Conservation (phyloP, 2,113 vertebrate species). For the Leptobrachium ailaonicum region DNA sequence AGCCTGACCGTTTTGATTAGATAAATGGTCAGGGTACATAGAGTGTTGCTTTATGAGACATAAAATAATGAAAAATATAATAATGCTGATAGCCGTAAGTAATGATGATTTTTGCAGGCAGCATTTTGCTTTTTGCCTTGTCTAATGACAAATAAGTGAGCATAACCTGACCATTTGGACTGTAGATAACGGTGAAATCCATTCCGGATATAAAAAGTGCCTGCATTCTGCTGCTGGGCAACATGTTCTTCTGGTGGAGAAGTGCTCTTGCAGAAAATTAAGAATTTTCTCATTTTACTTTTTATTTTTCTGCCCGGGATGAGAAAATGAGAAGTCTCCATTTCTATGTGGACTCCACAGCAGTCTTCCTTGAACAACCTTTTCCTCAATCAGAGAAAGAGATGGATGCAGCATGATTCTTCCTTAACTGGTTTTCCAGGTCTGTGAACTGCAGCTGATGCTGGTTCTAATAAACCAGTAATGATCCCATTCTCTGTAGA, state of each 20-base stretch:
- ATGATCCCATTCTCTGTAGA: conserved; percentile 17
- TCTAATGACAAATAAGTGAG: background rate
- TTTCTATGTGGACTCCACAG: conserved; percentile 5
- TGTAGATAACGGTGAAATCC: background rate
- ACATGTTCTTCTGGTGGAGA: background rate
- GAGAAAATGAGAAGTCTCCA: conserved; percentile 18
- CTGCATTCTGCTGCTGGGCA: background rate
- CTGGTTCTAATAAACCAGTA: conserved; percentile 30
- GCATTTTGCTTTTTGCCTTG: too few relatives aligned
- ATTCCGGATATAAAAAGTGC: background rate
- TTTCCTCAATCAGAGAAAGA: conserved; percentile 35
- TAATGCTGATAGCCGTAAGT: too few relatives aligned
- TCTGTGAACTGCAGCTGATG: conserved; percentile 43
- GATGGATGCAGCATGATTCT: conserved; percentile 35
- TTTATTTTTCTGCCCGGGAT: background rate
- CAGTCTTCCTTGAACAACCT: conserved; percentile 2
- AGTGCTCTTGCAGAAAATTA: conserved; percentile 43
- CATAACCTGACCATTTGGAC: background rate
- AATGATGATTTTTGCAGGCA: too few relatives aligned
- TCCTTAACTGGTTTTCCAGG: conserved; percentile 45
- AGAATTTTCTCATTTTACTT: background rate
- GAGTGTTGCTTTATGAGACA: too few relatives aligned
- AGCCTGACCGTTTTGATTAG: too few relatives aligned
- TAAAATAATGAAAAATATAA: too few relatives aligned
- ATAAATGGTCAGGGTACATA: too few relatives aligned